Evolutionary conservation across 2,113 vertebrate genomes (phyloP), one percentile per base, ranked within the genome.

Genomic region (Pimephales promelas): DNA sequence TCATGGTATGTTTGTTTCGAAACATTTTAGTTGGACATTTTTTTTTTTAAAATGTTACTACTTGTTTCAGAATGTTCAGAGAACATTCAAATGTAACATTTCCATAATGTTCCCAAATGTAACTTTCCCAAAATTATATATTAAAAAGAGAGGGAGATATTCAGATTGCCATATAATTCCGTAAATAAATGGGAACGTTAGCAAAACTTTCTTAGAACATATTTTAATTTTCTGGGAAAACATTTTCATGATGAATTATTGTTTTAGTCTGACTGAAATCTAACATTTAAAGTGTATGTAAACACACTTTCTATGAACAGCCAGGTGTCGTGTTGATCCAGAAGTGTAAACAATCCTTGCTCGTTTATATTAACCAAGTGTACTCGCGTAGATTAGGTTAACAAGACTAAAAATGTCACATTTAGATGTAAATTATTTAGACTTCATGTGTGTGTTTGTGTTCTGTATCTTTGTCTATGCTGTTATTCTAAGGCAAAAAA

Each of bases 311-410:
- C 22, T 61, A 11, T 77, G n/a, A 78, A 61, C 11, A 43, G 34
- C 56, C 47, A 76, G 28, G 36, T 76, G 45, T 24, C 18, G 6
- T n/a, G 43, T 43, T 73, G 36, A 79, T 79, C 28, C 49, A 84
- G 31, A 84, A 16, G 59, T 43, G 28, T 45, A 74, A 64, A 74
- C 14, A 81, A 68, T 49, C 43, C 49, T 54, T 40, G 31, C 16
- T 81, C 47, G 78, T 22, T 54, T 56, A 59, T 11, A 59, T 22
- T 61, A n/a, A 78, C 13, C 52, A 20, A 43, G 11, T 52, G 71
- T 77, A 36, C 36, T 36, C 6, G 1, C 36, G 5, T 7, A 40
- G 36, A 40, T 8, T 40, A 8, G 6, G 7, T 61, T 26, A 57
- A 43, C 75, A 40, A 78, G 34, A 71, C 68, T 71, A 3, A 43